Evolutionary conservation across 2,888 invertebrate genomes (phyloP), one percentile per base, ranked within the genome.

Genomic region (Pecten maximus): DNA sequence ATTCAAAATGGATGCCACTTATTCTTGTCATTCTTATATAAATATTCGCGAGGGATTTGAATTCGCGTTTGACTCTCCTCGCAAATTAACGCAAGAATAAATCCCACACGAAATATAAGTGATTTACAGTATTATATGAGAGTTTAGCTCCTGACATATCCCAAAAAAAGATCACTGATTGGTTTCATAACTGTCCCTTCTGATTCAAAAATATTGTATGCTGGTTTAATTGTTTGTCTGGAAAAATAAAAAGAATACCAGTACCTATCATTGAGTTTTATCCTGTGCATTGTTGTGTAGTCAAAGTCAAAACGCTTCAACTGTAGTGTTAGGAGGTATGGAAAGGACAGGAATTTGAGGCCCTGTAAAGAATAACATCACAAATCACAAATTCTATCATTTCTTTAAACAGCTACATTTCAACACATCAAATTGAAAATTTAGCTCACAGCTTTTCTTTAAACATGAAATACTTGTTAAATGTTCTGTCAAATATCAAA

Each of bases 231-330:
- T 19, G 23, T 54, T n/a, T 23, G 19, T 23, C 19, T 19, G 19
- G 54, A 54, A 19, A 54, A 54, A 19, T 19, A 19, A 54, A 23
- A 6, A 54, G 16, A 23, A 6, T 54, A 54, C 54, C 12, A 92
- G 89, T 91, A 96, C 96, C 95, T 96, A 97, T 98, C 98, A 96
- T 98, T 98, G 87, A 99, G 97, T 97, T 99, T 99, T 93, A 98
- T 98, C 93, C 98, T 97, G 96, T 98, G 98, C 97, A 98, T 98
- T 10, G 98, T 98, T 94, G 97, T 97, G 96, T 98, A 98, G 97
- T 99, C 98, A 96, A 98, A 99, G 97, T 98, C 98, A 96, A 99
- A 99, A 92, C 99, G 97, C 96, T 98, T 99, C 95, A 99, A 97
- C 96, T 98, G 98, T 94, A 99, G 97, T 0, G 98, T 98, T 88